Evolutionary conservation across 1,140 invertebrate species (phyloP), one percentile per base, ranked within the genome.

Genomic region (Caenorhabditis briggsae): DNA sequence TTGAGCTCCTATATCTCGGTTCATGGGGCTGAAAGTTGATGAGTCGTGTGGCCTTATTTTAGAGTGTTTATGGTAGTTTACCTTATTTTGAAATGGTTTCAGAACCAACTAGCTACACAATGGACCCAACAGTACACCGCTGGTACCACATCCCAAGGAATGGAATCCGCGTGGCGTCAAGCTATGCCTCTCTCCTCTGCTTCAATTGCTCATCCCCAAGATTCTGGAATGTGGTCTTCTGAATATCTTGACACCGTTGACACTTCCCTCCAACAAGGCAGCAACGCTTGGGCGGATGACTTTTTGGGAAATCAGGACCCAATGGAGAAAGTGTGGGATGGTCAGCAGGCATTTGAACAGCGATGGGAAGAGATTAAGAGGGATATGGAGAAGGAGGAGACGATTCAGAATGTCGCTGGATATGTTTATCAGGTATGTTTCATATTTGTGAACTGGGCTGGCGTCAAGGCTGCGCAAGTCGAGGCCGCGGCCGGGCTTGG

Each of bases 191-290:
- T 18, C 78, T 41, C 53, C 25, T 50, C 74, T 20, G 11, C 50
- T 11, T 53, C 84, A 78, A 7, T 14, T 9, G 33, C 33, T 14
- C 64, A 25, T 56, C 43, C 23, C 43, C 58, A 46, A 43, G 84
- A 85, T 53, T 46, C 74, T 55, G 56, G 56, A 33, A 87, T 87
- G 86, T 87, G 86, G 86, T 87, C 86, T 20, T 56, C 86, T 56
- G 86, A 87, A 82, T 87, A 82, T 46, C 82, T 87, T 18, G 86
- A 87, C 25, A 82, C 33, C 14, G 41, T 87, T 3, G 86, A 87
- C 82, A 83, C 78, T 20, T 58, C 50, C 1, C 55, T 61, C 0
- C 70, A 59, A 12, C 11, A 82, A 14, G 25, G 25, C 1, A 43
- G 48, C 9, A 33, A 25, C 8, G 33, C 25, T 2, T 74, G 83